A percentile compares a stretch with the other conserved stretches of the same genome.
Conservation (phyloP, 2,797 vertebrate genomes). For the Chaunax sp. region DNA sequence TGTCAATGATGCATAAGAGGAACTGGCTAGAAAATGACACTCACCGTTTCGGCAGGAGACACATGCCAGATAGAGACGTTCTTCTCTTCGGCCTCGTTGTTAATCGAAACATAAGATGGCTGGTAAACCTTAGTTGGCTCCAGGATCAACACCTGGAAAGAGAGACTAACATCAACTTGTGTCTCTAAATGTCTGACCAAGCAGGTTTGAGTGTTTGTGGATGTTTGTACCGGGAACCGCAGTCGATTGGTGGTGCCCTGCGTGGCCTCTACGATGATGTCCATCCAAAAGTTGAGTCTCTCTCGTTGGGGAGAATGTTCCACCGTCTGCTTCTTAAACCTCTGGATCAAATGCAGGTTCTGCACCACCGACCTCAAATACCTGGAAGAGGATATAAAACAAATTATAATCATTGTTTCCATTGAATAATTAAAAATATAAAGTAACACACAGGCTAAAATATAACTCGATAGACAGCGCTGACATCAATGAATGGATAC, state of each 20-base stretch:
- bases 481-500: too few relatives aligned
- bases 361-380: slow-evolving; percentile 95
- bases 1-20: too few relatives aligned
- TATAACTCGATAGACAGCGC: too few relatives aligned
- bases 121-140: slow-evolving; percentile 94
- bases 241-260: slow-evolving; percentile 89
- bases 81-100: slow-evolving; percentile 93
- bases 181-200: neutral
- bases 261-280: slow-evolving; percentile 96
- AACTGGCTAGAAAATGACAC: slow-evolving; percentile 17
- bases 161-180: neutral
- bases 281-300: slow-evolving; percentile 96
- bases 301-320: slow-evolving; percentile 91
- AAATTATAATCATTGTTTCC: neutral
- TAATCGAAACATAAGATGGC: slow-evolving; percentile 95
- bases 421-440: too few relatives aligned
- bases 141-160: slow-evolving; percentile 91
- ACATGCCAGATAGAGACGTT: slow-evolving; percentile 95
- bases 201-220: neutral
- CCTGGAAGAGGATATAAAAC: slow-evolving; percentile 76
- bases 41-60: slow-evolving; percentile 91
- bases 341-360: slow-evolving; percentile 93
- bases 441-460: too few relatives aligned
- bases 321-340: slow-evolving; percentile 89
- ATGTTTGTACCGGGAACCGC: slow-evolving; percentile 91